Percentiles rank a stretch among this genome's conserved stretches.
Evolutionary conservation across 2,797 vertebrate species (phyloP).

Genomic region (Odontamblyopus rebecca): DNA sequence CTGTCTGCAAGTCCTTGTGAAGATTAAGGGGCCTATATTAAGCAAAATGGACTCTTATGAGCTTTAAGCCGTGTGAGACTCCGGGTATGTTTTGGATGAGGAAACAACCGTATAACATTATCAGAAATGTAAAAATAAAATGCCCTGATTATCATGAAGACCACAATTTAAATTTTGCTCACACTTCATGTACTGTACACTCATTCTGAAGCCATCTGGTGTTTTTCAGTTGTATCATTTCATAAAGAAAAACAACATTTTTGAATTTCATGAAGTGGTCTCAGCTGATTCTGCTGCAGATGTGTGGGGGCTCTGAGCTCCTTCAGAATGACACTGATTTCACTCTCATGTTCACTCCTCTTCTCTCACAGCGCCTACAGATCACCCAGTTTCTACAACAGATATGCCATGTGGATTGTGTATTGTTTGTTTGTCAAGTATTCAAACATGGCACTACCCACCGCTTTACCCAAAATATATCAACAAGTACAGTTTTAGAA

Average conservation of each 20-base stretch:
- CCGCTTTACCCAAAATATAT: background rate
- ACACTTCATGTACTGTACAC: too few species aligned
- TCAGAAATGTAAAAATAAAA: too few species aligned
- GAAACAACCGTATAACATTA: too few species aligned
- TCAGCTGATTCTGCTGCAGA: background rate
- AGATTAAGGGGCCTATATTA: too few species aligned
- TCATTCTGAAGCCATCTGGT: too few species aligned
- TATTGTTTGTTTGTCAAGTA: slow-evolving; percentile 2
- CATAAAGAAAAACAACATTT: background rate
- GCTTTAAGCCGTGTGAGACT: too few species aligned
- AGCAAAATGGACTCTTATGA: too few species aligned
- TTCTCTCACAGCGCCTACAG: slow-evolving; percentile 5
- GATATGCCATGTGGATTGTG: background rate
- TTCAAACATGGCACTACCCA: slow-evolving; percentile 3
- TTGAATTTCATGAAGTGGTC: background rate
- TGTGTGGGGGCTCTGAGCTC: background rate
- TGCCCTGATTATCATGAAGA: too few species aligned
- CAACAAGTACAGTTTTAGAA: too few species aligned
- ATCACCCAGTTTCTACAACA: background rate
- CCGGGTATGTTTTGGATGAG: too few species aligned
- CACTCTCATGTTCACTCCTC: background rate
- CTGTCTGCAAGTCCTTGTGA: too few species aligned
- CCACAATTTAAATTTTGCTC: too few species aligned
- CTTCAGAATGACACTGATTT: slow-evolving; percentile 1
- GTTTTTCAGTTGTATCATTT: background rate